A percentile compares a stretch with the other conserved stretches of the same genome.
phyloP scores from a whole-genome alignment of 2,113 vertebrate genomes.

The Thermophis baileyi region DNA sequence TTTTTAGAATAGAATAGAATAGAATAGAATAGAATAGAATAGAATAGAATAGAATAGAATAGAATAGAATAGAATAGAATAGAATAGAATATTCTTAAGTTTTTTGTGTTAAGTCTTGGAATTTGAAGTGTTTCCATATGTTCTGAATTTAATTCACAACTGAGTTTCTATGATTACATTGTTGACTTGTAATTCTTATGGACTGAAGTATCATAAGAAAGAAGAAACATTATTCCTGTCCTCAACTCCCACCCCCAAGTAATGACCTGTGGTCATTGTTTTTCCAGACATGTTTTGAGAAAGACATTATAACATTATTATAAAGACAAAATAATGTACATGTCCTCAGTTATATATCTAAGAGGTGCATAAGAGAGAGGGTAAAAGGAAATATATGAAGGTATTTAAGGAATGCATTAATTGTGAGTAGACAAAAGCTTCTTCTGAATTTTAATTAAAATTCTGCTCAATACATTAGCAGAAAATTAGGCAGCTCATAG shows the following conservation, averaged over 20 bases:
- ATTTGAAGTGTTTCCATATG: not conserved
- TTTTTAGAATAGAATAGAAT: too few species aligned
- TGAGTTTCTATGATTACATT: not conserved
- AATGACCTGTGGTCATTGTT: not conserved
- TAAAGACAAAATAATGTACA: not conserved
- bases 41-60: too few species aligned
- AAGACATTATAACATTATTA: not conserved
- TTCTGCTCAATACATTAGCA: not conserved
- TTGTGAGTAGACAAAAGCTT: not conserved
- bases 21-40: too few species aligned
- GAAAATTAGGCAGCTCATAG: not conserved
- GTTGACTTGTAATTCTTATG: not conserved
- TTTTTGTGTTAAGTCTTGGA: not conserved
- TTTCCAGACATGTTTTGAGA: not conserved
- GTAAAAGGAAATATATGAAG: not conserved
- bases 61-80: too few species aligned
- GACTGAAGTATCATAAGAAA: not conserved
- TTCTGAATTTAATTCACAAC: not conserved
- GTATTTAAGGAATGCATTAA: not conserved
- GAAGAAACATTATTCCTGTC: not conserved
- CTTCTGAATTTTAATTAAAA: not conserved
- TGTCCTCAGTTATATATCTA: not conserved
- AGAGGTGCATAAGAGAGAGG: not conserved
- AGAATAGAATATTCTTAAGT: too few species aligned
- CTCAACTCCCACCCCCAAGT: not conserved